A percentile compares a stretch with the other conserved stretches of the same genome.
phyloP scores from a whole-genome alignment of 2,888 invertebrate species.

The Boloria euphrosyne region DNA sequence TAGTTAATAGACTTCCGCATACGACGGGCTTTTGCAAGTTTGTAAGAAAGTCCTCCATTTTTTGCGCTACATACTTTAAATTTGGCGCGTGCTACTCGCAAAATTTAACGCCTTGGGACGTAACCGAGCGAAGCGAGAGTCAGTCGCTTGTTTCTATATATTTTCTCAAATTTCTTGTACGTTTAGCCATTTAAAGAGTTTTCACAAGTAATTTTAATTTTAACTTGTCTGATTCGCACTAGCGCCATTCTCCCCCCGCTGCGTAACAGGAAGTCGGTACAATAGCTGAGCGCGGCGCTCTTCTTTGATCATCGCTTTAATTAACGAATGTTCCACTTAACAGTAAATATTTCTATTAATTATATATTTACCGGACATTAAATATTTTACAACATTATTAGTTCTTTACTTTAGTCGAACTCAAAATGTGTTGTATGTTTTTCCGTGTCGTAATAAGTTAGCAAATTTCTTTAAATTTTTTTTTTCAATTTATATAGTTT shows the following conservation, averaged over 20 bases:
- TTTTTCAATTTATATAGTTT: no score
- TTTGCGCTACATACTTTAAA: no score
- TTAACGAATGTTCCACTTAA: constrained; percentile 54
- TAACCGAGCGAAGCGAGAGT: no score
- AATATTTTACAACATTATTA: no score
- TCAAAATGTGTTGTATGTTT: neutral
- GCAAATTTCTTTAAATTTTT: no score
- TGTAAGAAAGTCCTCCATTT: no score
- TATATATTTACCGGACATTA: constrained; percentile 16
- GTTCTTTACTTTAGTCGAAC: neutral
- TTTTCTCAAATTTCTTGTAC: neutral
- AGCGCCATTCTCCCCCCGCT: constrained; percentile 39
- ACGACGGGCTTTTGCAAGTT: no score
- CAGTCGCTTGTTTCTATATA: neutral
- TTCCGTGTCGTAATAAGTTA: no score
- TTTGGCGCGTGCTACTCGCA: no score
- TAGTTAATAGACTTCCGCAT: no score
- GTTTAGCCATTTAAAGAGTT: neutral
- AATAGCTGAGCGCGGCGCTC: constrained; percentile 61
- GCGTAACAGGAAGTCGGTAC: constrained; percentile 66
- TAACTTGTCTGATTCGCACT: constrained; percentile 37
- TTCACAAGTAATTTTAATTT: neutral
- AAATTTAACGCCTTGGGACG: no score
- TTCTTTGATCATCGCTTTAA: constrained; percentile 77
- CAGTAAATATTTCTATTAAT: constrained; percentile 22